These are phyloP conservation scores for Cheilosia grossa DNA, from an alignment of 2,888 invertebrate species.

Conservation along the genomic window DNA sequence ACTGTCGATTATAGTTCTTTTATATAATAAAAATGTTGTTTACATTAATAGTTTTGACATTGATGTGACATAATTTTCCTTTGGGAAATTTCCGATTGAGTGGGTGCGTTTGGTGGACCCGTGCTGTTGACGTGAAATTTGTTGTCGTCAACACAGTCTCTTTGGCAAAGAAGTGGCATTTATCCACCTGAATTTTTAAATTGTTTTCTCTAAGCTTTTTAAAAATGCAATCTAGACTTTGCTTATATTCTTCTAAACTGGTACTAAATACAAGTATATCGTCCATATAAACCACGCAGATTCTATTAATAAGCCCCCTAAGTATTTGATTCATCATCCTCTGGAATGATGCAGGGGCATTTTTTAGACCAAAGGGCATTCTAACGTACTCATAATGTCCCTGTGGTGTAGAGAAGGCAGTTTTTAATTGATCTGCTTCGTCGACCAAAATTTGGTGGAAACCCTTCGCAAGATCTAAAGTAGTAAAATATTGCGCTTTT, in stretches of 20 bases:
- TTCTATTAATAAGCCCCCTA: conserved; percentile 31
- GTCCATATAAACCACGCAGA: conserved; percentile 46
- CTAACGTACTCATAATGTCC: conserved; percentile 23
- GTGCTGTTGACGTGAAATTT: too few relatives aligned
- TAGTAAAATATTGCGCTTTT: conserved; percentile 50
- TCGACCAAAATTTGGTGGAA: neutral
- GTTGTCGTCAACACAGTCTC: too few relatives aligned
- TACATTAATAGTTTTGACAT: too few relatives aligned
- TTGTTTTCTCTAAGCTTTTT: conserved; percentile 41
- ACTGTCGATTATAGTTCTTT: too few relatives aligned
- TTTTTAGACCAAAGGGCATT: conserved; percentile 35
- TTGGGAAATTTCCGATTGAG: too few relatives aligned
- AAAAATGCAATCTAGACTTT: conserved; percentile 22
- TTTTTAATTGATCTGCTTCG: conserved; percentile 27
- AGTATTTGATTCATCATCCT: conserved; percentile 44
- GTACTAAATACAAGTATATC: conserved; percentile 36
- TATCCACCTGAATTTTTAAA: conserved; percentile 37
- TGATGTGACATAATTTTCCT: too few relatives aligned
- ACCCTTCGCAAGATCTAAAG: conserved; percentile 55
- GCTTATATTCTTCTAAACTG: conserved; percentile 23
- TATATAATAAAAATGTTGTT: too few relatives aligned
- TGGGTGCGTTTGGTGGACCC: too few relatives aligned
- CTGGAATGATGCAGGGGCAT: conserved; percentile 41
- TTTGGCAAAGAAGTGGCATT: conserved; percentile 36
- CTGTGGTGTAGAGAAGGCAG: conserved; percentile 37